phyloP scores from a whole-genome alignment of 2,113 vertebrate species.

The Emydocephalus ijimae region DNA sequence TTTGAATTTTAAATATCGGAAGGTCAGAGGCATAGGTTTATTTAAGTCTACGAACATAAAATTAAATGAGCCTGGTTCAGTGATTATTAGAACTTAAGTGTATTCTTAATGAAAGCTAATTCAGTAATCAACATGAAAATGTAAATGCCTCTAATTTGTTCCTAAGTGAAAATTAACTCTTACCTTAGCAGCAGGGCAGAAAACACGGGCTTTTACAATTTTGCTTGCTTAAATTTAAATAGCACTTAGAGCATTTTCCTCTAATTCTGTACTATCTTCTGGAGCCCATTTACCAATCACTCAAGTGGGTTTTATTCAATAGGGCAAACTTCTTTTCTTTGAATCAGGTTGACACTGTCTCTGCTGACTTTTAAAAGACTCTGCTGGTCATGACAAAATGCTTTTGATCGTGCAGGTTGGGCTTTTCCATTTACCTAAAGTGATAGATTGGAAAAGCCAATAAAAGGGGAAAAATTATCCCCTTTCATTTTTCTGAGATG shows the following conservation, averaged over 20 bases:
- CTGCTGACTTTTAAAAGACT: not conserved
- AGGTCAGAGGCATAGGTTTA: slow-evolving; percentile 84
- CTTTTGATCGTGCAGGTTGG: slow-evolving; percentile 19
- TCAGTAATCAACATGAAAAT: slow-evolving; percentile 96
- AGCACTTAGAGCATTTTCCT: slow-evolving; percentile 18
- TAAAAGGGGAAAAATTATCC: not conserved
- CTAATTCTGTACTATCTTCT: slow-evolving; percentile 24
- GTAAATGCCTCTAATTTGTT: slow-evolving; percentile 93
- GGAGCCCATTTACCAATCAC: not conserved
- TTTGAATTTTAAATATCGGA: slow-evolving; percentile 85
- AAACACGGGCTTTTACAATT: slow-evolving; percentile 49
- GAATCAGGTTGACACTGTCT: slow-evolving; percentile 20
- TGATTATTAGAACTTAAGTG: slow-evolving; percentile 91
- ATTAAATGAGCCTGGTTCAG: slow-evolving; percentile 91
- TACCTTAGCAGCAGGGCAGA: slow-evolving; percentile 84
- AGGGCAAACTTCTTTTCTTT: not conserved
- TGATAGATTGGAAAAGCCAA: not conserved
- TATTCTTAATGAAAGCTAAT: slow-evolving; percentile 99
- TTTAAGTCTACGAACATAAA: slow-evolving; percentile 93
- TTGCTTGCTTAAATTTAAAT: slow-evolving; percentile 44
- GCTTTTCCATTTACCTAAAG: not conserved
- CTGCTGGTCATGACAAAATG: not conserved
- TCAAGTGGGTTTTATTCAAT: slow-evolving; percentile 32
- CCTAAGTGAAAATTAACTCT: slow-evolving; percentile 91
- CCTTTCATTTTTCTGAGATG: not conserved